Conservation (phyloP, 1,140 invertebrate genomes). For the Nebria ingens region DNA sequence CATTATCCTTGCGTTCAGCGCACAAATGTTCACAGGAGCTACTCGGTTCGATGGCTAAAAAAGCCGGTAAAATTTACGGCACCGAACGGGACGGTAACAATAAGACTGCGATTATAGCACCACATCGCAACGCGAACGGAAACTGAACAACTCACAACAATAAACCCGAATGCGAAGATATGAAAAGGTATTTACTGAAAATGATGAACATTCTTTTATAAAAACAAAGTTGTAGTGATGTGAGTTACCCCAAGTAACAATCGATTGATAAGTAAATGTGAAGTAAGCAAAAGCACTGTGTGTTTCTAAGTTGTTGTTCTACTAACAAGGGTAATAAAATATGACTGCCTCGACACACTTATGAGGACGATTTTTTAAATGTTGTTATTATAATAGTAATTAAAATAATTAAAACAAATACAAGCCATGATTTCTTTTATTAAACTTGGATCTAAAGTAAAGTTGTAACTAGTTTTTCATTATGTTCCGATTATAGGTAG, state of each 20-base stretch:
- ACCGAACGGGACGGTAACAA: constrained; percentile 50
- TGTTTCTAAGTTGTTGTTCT: neutral
- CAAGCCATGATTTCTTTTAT: no score
- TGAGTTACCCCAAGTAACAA: constrained; percentile 2
- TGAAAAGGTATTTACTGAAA: neutral
- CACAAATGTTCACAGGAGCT: constrained; percentile 89
- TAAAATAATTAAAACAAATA: no score
- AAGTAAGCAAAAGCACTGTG: neutral
- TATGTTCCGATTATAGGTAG: no score
- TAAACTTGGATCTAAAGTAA: no score
- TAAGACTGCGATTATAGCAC: constrained; percentile 35
- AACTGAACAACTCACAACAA: no score
- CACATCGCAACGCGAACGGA: constrained; percentile 43
- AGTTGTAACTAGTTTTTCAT: no score
- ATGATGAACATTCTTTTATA: neutral
- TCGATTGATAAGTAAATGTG: constrained; percentile 1
- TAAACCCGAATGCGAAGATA: no score
- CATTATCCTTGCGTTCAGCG: constrained; percentile 75
- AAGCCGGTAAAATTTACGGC: constrained; percentile 94
- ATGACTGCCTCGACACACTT: neutral
- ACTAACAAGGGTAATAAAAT: neutral
- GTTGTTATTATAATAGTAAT: neutral
- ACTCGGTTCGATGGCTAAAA: constrained; percentile 87
- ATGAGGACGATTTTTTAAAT: constrained; percentile 6
- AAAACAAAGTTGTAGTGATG: neutral